phyloP scores from a whole-genome alignment of 2,797 vertebrate genomes.

The Acrossocheilus fasciatus region DNA sequence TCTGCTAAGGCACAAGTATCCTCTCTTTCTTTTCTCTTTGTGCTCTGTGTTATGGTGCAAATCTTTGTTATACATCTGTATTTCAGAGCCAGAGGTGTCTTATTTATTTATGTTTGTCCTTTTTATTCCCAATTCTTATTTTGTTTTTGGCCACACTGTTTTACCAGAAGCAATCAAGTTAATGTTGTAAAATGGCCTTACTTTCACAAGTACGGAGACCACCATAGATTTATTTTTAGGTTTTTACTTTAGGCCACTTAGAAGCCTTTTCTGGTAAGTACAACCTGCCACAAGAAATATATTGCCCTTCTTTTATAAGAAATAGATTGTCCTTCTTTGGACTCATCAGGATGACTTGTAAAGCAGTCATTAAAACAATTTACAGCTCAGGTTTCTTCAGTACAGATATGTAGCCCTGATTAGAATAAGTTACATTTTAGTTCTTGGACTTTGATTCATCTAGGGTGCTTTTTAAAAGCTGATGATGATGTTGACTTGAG shows the following conservation, averaged over 20 bases:
- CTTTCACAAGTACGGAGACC: background rate
- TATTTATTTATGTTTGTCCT: background rate
- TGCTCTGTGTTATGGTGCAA: background rate
- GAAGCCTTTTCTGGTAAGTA: background rate
- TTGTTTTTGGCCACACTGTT: background rate
- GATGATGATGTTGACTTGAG: background rate
- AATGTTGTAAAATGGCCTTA: background rate
- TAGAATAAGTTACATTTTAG: background rate
- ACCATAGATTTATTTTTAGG: background rate
- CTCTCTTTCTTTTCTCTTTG: background rate
- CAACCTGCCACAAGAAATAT: background rate
- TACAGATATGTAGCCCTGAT: background rate
- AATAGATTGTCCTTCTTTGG: background rate
- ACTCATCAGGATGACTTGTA: background rate
- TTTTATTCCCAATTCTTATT: background rate
- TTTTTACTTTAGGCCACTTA: background rate
- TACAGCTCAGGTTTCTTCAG: background rate
- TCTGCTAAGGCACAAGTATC: conserved; percentile 1
- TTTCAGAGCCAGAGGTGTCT: background rate
- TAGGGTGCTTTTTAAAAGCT: background rate
- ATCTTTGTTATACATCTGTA: conserved; percentile 3
- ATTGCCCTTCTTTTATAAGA: background rate
- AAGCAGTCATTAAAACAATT: conserved; percentile 9
- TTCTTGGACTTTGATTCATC: background rate
- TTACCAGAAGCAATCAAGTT: background rate